Evolutionary conservation across 2,113 vertebrate species (phyloP).

Genomic region (Gasterosteus nipponicus): DNA sequence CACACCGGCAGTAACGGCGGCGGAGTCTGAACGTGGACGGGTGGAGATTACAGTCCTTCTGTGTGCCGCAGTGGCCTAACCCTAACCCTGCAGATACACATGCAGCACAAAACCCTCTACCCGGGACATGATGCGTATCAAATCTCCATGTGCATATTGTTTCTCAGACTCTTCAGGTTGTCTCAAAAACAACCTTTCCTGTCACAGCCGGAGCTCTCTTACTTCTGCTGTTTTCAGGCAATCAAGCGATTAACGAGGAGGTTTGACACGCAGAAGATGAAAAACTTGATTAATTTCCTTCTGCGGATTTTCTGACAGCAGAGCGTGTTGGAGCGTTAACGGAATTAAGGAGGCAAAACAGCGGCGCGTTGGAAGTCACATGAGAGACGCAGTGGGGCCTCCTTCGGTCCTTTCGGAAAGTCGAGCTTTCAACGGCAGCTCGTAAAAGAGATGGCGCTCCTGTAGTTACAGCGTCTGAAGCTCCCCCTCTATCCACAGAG

Average conservation of each 20-base stretch:
- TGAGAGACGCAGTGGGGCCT: slow-evolving; percentile 13
- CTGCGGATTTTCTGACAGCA: slow-evolving; percentile 13
- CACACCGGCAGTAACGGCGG: slow-evolving; percentile 27
- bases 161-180: neutral
- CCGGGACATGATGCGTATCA: neutral
- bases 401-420: neutral
- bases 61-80: neutral
- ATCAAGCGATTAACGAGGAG: neutral
- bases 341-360: slow-evolving; percentile 10
- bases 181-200: neutral
- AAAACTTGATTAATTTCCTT: slow-evolving; percentile 3
- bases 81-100: neutral
- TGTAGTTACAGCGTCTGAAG: slow-evolving; percentile 56
- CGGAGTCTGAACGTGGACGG: slow-evolving; percentile 10
- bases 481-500: slow-evolving; percentile 51
- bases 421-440: slow-evolving; percentile 5
- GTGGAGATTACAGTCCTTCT: neutral
- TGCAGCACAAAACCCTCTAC: neutral
- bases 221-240: neutral
- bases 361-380: slow-evolving; percentile 2
- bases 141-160: neutral
- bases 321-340: slow-evolving; percentile 26
- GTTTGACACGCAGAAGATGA: neutral
- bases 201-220: neutral
- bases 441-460: slow-evolving; percentile 42